Base-by-base conservation (phyloP, 2,797 vertebrate species). In the Channa striata region DNA sequence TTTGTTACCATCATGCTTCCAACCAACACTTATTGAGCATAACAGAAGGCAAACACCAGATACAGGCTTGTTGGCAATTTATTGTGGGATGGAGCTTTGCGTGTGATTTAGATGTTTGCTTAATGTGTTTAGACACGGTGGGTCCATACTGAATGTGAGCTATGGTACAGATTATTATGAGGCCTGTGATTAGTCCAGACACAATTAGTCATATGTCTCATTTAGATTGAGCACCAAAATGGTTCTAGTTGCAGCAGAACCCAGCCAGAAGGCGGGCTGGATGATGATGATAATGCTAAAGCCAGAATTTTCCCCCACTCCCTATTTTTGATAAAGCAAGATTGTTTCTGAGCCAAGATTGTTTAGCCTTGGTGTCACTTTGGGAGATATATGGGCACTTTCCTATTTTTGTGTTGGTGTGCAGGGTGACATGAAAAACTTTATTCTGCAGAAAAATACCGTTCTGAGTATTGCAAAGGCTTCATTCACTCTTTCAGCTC, bases 51-150 rank as follows among this genome's bases (percentile, higher is more conserved):
- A 25, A 83, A 81, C 72, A 77, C 56, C 50, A 69, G 69, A 79
- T 62, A 72, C 78, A 56, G 59, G 79, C 80, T 77, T 52, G 72
- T 71, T 84, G 74, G 74, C 80, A 77, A 77, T 88, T 83, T 85
- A 79, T 89, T 5, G 23, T 61, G 66, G 79, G 52, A 34, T 44
- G 52, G 42, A 75, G 87, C 68, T 86, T 74, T 87, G 69, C 56
- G 66, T 78, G 70, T 53, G 74, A 82, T 87, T 74, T 59, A 64
- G 54, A 73, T 81, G 83, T 87, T 88, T 78, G 59, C 66, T 51
- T 82, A 77, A 83, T 69, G 60, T 69, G 74, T 85, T 87, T 77
- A 36, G 77, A 82, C 78, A 67, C 21, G 63, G 75, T 64, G 50
- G 59, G 19, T 46, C 54, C 46, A 46, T 50, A 51, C 56, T 52